These are phyloP conservation scores for Octopus sinensis DNA, from an alignment of 1,140 invertebrate species.

Conservation along the genomic window DNA sequence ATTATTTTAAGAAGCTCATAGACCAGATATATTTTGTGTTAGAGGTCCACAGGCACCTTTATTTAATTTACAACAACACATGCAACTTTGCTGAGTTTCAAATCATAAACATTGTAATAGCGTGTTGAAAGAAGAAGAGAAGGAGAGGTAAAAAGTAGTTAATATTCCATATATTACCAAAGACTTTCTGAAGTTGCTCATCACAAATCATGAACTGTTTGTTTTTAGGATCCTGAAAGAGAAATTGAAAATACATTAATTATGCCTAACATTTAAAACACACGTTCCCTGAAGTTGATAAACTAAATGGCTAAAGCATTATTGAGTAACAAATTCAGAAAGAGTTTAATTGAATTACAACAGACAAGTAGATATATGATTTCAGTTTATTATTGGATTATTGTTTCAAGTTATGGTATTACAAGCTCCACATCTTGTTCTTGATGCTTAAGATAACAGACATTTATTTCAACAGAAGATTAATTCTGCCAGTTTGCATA, in stretches of 20 bases:
- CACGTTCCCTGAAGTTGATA: no score
- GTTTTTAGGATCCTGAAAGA: conserved; percentile 79
- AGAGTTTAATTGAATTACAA: not conserved
- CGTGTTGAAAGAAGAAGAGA: not conserved
- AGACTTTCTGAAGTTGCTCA: conserved; percentile 82
- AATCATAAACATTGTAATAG: not conserved
- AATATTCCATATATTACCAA: conserved; percentile 61
- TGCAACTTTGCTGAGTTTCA: not conserved
- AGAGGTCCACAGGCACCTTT: no score
- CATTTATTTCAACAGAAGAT: no score
- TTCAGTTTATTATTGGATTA: no score
- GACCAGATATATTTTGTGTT: no score
- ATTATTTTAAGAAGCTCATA: no score
- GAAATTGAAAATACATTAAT: not conserved
- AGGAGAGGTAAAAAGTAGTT: not conserved
- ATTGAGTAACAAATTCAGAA: not conserved
- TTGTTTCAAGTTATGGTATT: no score
- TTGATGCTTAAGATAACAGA: no score
- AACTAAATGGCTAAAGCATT: not conserved
- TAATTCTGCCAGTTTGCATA: no score
- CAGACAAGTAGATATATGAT: not conserved
- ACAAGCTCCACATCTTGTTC: no score
- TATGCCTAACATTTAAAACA: no score
- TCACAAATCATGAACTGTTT: conserved; percentile 92
- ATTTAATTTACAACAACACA: no score